Evolutionary conservation across 1,140 invertebrate genomes (phyloP), one percentile per base, ranked within the genome.

Genomic region (Drosophila lacertosa): DNA sequence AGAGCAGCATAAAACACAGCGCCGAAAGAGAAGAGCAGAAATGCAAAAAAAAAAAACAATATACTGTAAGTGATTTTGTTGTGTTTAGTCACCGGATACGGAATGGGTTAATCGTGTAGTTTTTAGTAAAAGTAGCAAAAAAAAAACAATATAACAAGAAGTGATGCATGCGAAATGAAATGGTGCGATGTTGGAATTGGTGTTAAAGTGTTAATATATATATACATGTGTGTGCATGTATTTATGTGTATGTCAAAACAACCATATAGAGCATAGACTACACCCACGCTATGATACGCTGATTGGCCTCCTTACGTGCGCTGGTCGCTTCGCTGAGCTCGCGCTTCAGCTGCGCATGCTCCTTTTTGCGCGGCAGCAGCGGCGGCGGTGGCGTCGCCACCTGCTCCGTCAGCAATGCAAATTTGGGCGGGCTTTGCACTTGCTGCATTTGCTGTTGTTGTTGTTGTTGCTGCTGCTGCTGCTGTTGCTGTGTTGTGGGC

Each of bases 251-350:
- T 22, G 20, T 29, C 26, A 39, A 59, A 40, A 40, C 22, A 57
- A 62, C 48, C 60, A 74, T 81, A 86, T 63, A 84, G 77, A 84
- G 81, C 65, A 86, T 77, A 84, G 77, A 89, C 83, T 90, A 91
- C 83, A 93, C 92, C 91, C 92, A 93, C 92, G 92, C 92, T 68
- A 92, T 80, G 59, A 93, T 90, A 88, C 92, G 92, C 68, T 91
- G 91, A 68, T 93, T 92, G 22, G 92, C 91, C 80, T 93, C 92
- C 74, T 93, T 92, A 77, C 92, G 92, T 70, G 92, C 92, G 24
- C 91, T 91, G 45, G 91, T 74, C 20, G 92, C 92, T 70, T 93
- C 92, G 63, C 92, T 92, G 7, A 93, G 75, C 77, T 93, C 92
- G 26, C 92, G 71, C 60, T 92, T 79, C 6, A 93, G 74, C 55